These are phyloP conservation scores for Enoplosus armatus DNA, from an alignment of 2,797 vertebrate species.

Conservation along the genomic window DNA sequence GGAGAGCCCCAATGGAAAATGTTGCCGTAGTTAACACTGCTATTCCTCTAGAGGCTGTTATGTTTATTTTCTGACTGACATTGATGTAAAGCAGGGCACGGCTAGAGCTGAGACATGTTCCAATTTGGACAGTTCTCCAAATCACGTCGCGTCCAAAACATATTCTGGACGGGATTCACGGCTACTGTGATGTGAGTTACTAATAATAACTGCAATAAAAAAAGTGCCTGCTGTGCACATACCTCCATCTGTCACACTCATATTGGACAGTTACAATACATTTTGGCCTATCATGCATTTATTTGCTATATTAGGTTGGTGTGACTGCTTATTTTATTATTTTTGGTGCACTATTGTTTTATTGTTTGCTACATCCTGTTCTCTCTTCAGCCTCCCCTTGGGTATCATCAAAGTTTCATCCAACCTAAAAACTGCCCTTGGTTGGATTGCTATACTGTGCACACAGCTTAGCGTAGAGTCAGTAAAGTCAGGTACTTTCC, in stretches of 20 bases:
- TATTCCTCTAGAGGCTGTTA: not conserved
- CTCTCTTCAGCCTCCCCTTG: constrained; percentile 25
- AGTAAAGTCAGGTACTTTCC: constrained; percentile 70
- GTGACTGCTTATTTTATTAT: constrained; percentile 41
- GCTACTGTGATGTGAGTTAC: not conserved
- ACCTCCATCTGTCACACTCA: constrained; percentile 8
- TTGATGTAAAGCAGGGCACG: not conserved
- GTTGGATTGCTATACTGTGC: not conserved
- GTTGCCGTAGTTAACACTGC: not conserved
- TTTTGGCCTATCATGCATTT: constrained; percentile 7
- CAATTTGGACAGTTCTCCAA: constrained; percentile 7
- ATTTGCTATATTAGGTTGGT: constrained; percentile 8
- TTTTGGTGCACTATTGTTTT: constrained; percentile 59
- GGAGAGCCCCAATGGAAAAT: not conserved
- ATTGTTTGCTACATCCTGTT: constrained; percentile 70
- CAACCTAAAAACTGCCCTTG: constrained; percentile 16
- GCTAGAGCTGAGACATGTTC: not conserved
- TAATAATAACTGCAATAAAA: constrained; percentile 5
- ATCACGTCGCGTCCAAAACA: constrained; percentile 4
- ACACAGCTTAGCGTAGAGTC: constrained; percentile 34
- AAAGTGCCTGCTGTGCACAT: constrained; percentile 32
- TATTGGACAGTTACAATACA: not conserved
- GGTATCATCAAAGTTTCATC: constrained; percentile 35
- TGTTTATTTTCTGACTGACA: not conserved
- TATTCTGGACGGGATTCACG: not conserved